phyloP scores from a whole-genome alignment of 2,797 vertebrate species.

The Mormyrus proboscirostris region DNA sequence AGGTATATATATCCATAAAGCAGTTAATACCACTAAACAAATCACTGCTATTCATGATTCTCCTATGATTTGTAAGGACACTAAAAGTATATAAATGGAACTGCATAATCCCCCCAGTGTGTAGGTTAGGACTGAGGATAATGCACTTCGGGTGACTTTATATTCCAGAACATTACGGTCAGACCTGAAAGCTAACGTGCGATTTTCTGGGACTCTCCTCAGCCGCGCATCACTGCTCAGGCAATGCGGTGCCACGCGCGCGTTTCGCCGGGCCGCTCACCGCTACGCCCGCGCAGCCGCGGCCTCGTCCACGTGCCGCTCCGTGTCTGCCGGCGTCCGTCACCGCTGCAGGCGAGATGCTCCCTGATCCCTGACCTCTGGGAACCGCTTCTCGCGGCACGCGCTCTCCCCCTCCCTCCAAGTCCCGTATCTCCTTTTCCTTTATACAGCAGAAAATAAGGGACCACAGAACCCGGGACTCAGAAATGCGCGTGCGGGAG shows the following conservation, averaged over 20 bases:
- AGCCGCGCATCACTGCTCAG: background rate
- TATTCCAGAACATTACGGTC: background rate
- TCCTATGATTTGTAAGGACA: background rate
- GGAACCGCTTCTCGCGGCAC: background rate
- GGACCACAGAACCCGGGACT: background rate
- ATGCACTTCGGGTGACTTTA: background rate
- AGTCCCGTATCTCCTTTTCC: background rate
- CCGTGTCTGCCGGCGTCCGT: background rate
- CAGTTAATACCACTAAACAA: background rate
- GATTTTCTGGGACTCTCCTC: background rate
- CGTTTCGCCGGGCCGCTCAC: background rate
- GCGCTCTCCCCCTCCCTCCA: background rate
- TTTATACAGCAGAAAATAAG: background rate
- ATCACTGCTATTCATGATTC: background rate
- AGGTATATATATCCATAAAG: conserved; percentile 7
- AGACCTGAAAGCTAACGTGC: background rate
- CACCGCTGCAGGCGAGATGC: background rate
- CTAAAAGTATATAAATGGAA: background rate
- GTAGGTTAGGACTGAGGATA: background rate
- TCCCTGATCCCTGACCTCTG: background rate
- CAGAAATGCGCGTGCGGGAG: background rate
- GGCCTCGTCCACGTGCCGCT: background rate
- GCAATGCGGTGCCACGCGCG: background rate
- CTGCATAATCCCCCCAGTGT: background rate
- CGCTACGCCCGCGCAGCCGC: background rate